Evolutionary conservation across 2,888 invertebrate species (phyloP).

Genomic region (Poecilobothrus nobilitatus): DNA sequence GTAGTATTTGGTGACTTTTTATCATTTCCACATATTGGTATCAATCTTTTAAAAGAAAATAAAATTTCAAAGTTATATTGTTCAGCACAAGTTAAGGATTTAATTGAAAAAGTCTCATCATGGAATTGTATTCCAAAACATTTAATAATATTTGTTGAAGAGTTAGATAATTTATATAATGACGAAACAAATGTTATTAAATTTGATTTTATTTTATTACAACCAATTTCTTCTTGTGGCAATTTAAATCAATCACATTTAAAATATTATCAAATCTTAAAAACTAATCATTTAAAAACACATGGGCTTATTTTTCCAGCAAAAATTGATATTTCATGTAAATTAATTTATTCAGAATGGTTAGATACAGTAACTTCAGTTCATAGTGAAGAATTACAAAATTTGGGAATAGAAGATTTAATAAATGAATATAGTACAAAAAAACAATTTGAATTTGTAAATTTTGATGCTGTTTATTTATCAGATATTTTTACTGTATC

Average conservation of each 20-base stretch:
- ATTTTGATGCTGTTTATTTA: conserved; percentile 18
- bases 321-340: conserved; percentile 19
- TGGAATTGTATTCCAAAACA: conserved; percentile 20
- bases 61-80: conserved; percentile 21
- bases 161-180: conserved; percentile 13
- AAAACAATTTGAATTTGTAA: conserved; percentile 20
- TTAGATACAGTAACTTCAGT: conserved; percentile 18
- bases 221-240: conserved; percentile 20
- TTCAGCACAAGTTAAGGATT: conserved; percentile 14
- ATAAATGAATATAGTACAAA: conserved; percentile 20
- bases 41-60: conserved; percentile 21
- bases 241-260: conserved; percentile 19
- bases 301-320: conserved; percentile 20
- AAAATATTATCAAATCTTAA: conserved; percentile 19
- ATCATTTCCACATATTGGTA: conserved; percentile 22
- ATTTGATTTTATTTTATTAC: conserved; percentile 21
- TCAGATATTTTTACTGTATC: conserved; percentile 18
- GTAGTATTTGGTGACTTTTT: conserved; percentile 20
- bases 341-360: conserved; percentile 21
- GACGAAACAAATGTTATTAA: conserved; percentile 7
- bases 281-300: conserved; percentile 12
- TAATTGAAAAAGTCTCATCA: conserved; percentile 16
- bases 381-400: conserved; percentile 13
- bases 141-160: conserved; percentile 18
- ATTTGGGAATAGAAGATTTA: conserved; percentile 14